Evolutionary conservation across 2,888 invertebrate genomes (phyloP).

Genomic region (Chymomyza fuscimana): DNA sequence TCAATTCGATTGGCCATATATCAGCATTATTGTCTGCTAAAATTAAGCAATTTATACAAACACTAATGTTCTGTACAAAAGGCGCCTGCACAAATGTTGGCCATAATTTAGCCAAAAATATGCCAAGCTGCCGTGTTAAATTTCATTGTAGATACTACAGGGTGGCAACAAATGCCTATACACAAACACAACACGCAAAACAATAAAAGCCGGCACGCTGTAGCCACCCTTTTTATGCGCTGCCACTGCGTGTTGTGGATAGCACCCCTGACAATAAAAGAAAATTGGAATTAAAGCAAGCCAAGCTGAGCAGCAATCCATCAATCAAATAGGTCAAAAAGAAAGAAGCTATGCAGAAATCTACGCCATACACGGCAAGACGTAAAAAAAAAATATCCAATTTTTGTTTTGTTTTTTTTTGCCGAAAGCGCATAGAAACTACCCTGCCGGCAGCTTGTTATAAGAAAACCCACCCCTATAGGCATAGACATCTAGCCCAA

Average conservation of each 20-base stretch:
- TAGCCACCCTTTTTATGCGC: neutral
- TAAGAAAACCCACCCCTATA: slow-evolving; percentile 53
- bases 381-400: slow-evolving; percentile 28
- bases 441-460: slow-evolving; percentile 37
- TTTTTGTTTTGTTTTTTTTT: neutral
- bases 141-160: slow-evolving; percentile 15
- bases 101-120: slow-evolving; percentile 33
- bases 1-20: neutral
- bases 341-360: slow-evolving; percentile 25
- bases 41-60: neutral
- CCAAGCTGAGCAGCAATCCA: slow-evolving; percentile 32
- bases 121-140: slow-evolving; percentile 5
- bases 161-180: slow-evolving; percentile 30
- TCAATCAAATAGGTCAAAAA: neutral
- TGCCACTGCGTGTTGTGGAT: neutral
- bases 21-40: neutral
- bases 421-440: slow-evolving; percentile 39
- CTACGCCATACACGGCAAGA: slow-evolving; percentile 37
- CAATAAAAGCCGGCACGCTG: neutral
- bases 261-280: neutral
- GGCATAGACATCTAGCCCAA: slow-evolving; percentile 4
- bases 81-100: neutral
- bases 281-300: slow-evolving; percentile 43
- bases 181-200: neutral
- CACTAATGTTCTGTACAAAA: neutral